Base-by-base conservation (phyloP, 2,797 vertebrate species). In the Microctenopoma stevenorrisi region DNA sequence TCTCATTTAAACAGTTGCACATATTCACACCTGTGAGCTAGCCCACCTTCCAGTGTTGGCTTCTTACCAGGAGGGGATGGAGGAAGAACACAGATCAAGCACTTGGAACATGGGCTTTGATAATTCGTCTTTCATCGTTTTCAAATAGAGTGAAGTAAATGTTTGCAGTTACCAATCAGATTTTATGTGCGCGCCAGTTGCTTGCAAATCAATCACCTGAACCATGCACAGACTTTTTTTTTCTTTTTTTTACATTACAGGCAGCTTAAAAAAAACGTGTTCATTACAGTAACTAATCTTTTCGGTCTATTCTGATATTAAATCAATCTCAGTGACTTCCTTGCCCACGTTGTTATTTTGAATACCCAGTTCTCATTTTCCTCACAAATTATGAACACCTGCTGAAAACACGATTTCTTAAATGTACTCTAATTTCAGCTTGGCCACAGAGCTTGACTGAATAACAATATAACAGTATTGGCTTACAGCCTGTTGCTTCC, bases 11-110 rank as follows among this genome's bases (percentile, higher is more conserved):
- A 78, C 81, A 76, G 81, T 88, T 88, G 78, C 79, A 86, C 85
- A 86, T 79, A 74, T 84, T 88, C 80, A 85, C 88, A 91, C 91
- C 88, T 89, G 84, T 68, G 77, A 85, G 76, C 75, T 57, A 64
- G 75, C 40, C 79, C 78, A 81, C 82, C 81, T 79, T 77, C 70
- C 58, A 50, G 49, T 46, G 37, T 50, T 90, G 85, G 86, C 86
- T 62, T 38, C 70, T 54, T 70, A 78, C 82, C 79, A 89, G 61
- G 13, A 63, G 46, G 40, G 68, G 78, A 86, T 43, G 68, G 78
- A 86, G 85, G 51, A 48, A 73, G 72, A 89, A 62, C 72, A 74
- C 64, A 88, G 84, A 88, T 85, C 74, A 89, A 88, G 76, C 68
- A 43, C 61, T 86, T 87, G 83, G 78, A 86, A 67, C 59, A 0